These are phyloP conservation scores for Acropora tenuis DNA, from an alignment of 64 coral and sea anemone genomes.

Conservation along the genomic window DNA sequence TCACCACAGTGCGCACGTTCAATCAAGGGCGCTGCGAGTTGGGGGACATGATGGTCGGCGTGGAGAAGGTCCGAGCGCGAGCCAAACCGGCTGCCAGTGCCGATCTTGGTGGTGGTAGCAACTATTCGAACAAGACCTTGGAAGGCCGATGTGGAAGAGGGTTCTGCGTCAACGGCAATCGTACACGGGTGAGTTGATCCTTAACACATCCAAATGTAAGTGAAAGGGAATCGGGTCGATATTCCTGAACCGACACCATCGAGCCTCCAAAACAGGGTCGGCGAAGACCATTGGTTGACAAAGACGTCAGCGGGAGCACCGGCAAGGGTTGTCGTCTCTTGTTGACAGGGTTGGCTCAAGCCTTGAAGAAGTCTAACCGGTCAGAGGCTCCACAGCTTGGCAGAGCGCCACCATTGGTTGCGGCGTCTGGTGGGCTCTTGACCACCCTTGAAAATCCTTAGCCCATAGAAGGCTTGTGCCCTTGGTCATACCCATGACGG, in stretches of 20 bases:
- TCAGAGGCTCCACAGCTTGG: background rate
- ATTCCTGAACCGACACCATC: constrained; percentile 61
- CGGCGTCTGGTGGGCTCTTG: too few species aligned
- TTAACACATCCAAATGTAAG: constrained; percentile 4
- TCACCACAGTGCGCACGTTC: background rate
- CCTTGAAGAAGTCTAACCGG: constrained; percentile 20
- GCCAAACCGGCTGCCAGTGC: background rate
- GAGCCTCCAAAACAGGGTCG: too few species aligned
- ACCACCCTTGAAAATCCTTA: too few species aligned
- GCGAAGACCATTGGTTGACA: background rate
- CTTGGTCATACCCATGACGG: too few species aligned
- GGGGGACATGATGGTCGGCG: too few species aligned
- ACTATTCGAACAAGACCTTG: constrained; percentile 45
- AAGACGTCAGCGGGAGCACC: constrained; percentile 49
- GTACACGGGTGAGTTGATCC: constrained; percentile 58
- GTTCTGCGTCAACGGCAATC: constrained; percentile 46
- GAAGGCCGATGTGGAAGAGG: constrained; percentile 35
- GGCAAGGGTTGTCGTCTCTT: constrained; percentile 68
- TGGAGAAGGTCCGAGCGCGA: background rate
- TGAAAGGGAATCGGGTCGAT: constrained; percentile 78
- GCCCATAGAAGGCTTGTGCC: too few species aligned
- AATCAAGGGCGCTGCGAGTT: too few species aligned
- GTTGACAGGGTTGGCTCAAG: background rate
- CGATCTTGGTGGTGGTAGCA: constrained; percentile 34
- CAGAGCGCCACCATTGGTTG: too few species aligned